These are phyloP conservation scores for Hippocampus barbouri DNA, from an alignment of 2,113 vertebrate genomes.

Conservation along the genomic window DNA sequence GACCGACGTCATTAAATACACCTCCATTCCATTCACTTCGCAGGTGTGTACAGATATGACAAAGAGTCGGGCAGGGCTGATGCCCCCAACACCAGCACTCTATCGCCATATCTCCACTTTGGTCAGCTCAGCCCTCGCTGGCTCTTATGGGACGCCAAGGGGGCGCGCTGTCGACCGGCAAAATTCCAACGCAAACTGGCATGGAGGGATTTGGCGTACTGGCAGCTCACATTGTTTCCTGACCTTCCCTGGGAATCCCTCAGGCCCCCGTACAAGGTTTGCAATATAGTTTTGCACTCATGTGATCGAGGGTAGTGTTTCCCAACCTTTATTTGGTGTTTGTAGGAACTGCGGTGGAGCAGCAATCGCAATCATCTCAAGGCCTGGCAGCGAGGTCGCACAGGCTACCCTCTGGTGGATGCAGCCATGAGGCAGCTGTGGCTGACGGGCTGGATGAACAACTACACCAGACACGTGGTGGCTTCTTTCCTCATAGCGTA, in stretches of 20 bases:
- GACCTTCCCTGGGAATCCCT: slow-evolving; percentile 71
- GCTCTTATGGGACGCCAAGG: slow-evolving; percentile 66
- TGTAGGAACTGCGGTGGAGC: slow-evolving; percentile 64
- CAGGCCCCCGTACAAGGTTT: slow-evolving; percentile 68
- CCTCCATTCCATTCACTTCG: background rate
- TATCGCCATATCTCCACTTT: slow-evolving; percentile 75
- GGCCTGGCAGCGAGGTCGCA: slow-evolving; percentile 68
- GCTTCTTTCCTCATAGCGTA: slow-evolving; percentile 73
- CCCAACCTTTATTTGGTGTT: background rate
- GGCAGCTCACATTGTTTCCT: slow-evolving; percentile 70
- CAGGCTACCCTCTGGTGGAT: slow-evolving; percentile 69
- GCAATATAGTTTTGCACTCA: background rate
- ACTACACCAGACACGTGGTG: slow-evolving; percentile 71
- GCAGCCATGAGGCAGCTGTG: slow-evolving; percentile 75
- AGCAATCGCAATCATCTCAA: slow-evolving; percentile 52
- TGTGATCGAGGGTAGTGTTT: background rate
- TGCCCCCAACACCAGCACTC: slow-evolving; percentile 67
- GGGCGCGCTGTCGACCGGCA: slow-evolving; percentile 53
- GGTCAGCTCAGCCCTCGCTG: slow-evolving; percentile 70
- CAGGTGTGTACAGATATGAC: slow-evolving; percentile 71
- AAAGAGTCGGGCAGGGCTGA: slow-evolving; percentile 70
- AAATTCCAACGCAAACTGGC: slow-evolving; percentile 73
- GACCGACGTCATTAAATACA: background rate
- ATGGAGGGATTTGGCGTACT: slow-evolving; percentile 73
- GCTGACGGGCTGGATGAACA: slow-evolving; percentile 72